Conservation (phyloP, 2,113 vertebrate species). For the Casuarius casuarius region DNA sequence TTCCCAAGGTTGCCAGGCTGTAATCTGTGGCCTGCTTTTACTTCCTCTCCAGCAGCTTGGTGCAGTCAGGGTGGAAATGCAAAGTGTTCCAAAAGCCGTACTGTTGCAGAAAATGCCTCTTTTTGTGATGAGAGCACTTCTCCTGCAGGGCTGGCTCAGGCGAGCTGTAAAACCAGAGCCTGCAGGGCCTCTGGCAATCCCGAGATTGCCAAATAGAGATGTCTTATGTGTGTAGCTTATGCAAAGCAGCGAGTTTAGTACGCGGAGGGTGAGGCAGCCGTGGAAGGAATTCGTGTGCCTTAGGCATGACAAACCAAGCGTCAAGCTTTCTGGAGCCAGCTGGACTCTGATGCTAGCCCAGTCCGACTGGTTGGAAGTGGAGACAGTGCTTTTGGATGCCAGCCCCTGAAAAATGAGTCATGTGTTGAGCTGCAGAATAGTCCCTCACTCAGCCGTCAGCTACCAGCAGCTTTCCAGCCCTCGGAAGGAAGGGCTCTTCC, state of each 20-base stretch:
- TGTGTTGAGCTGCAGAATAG: not conserved
- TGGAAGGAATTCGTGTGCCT: conserved; percentile 22
- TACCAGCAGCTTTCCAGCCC: not conserved
- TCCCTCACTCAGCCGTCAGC: not conserved
- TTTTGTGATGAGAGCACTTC: not conserved
- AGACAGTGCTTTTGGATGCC: not conserved
- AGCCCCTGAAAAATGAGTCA: not conserved
- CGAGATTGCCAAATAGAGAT: not conserved
- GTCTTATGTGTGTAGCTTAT: not conserved
- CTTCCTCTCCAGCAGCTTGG: not conserved
- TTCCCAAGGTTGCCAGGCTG: not conserved
- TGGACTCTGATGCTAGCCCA: rapidly evolving
- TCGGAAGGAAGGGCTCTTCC: not conserved
- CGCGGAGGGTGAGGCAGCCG: not conserved
- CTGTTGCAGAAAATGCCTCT: not conserved
- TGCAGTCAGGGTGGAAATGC: not conserved
- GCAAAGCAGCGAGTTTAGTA: rapidly evolving
- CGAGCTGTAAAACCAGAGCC: conserved; percentile 26
- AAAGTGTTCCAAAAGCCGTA: not conserved
- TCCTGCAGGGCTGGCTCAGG: not conserved
- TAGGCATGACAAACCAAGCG: conserved; percentile 6
- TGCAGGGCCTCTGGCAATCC: conserved; percentile 53
- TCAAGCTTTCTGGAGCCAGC: not conserved
- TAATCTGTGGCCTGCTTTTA: conserved; percentile 23
- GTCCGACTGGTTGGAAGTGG: not conserved